Conservation (phyloP, 2,797 vertebrate species). For the Ispidina picta region DNA sequence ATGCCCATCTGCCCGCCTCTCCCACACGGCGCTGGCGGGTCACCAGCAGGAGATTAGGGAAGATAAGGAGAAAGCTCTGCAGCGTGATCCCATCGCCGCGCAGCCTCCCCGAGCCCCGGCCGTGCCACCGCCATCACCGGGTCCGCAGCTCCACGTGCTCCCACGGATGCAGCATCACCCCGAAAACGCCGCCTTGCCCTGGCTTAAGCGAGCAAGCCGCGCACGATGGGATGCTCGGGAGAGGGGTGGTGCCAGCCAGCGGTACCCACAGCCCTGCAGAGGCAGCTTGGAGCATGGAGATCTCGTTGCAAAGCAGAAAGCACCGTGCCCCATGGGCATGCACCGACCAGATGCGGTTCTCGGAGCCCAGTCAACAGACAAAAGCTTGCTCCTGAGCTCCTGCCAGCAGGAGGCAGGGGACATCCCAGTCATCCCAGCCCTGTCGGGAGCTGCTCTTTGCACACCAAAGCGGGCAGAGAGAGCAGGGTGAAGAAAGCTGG, state of each 20-base stretch:
- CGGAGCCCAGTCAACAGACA: neutral
- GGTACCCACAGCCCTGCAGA: rapidly evolving
- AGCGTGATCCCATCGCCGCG: neutral
- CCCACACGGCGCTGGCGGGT: constrained; percentile 36
- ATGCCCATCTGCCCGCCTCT: neutral
- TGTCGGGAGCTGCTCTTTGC: neutral
- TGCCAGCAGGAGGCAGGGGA: neutral
- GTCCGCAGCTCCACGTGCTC: neutral
- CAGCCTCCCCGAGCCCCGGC: neutral
- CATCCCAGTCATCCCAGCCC: neutral
- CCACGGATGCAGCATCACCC: neutral
- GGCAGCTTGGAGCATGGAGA: rapidly evolving
- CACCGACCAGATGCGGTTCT: neutral
- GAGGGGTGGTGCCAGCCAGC: rapidly evolving
- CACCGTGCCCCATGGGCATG: rapidly evolving
- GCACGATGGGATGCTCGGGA: rapidly evolving
- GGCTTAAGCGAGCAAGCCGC: rapidly evolving
- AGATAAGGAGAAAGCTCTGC: constrained; percentile 17
- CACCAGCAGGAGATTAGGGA: constrained; percentile 60
- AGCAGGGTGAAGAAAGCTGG: rapidly evolving
- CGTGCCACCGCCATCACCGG: rapidly evolving
- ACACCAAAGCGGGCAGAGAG: neutral
- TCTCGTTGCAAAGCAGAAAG: neutral
- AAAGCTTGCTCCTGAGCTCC: neutral
- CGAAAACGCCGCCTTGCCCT: rapidly evolving